Conservation (phyloP, 2,113 vertebrate genomes). For the Microcebus ravelobensis region DNA sequence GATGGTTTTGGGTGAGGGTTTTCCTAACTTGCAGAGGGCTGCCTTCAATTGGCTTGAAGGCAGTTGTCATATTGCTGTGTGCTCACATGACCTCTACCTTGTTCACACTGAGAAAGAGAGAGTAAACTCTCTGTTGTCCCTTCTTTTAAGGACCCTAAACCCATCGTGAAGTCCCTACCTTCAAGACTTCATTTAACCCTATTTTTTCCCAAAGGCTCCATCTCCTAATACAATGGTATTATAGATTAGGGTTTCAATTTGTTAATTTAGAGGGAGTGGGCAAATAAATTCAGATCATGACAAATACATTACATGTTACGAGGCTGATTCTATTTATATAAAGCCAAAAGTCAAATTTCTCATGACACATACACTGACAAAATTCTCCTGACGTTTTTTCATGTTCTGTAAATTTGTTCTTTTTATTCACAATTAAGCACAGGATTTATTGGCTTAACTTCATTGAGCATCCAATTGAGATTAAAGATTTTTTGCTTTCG, state of each 20-base stretch:
- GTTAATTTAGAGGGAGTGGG: not conserved
- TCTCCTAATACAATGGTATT: not conserved
- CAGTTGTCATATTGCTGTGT: not conserved
- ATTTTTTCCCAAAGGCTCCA: not conserved
- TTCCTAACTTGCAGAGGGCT: not conserved
- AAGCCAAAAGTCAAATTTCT: slow-evolving; percentile 9
- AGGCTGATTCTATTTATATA: not conserved
- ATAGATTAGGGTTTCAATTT: not conserved
- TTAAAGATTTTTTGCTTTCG: slow-evolving; percentile 1
- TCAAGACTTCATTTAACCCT: not conserved
- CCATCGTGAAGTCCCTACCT: accelerated
- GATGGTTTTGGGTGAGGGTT: accelerated
- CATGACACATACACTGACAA: not conserved
- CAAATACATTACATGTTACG: not conserved
- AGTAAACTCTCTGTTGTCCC: not conserved
- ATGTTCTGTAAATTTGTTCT: slow-evolving; percentile 45
- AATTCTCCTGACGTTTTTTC: slow-evolving; percentile 35
- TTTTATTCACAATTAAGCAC: slow-evolving; percentile 59
- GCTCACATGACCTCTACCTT: not conserved
- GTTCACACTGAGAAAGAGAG: not conserved
- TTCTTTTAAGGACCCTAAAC: not conserved
- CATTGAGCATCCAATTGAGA: slow-evolving; percentile 44
- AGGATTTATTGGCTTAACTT: slow-evolving; percentile 36
- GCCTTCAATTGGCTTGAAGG: not conserved
- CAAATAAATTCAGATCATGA: not conserved